Evolutionary conservation across 2,888 invertebrate genomes (phyloP).

Genomic region (Autographa pulchrina): DNA sequence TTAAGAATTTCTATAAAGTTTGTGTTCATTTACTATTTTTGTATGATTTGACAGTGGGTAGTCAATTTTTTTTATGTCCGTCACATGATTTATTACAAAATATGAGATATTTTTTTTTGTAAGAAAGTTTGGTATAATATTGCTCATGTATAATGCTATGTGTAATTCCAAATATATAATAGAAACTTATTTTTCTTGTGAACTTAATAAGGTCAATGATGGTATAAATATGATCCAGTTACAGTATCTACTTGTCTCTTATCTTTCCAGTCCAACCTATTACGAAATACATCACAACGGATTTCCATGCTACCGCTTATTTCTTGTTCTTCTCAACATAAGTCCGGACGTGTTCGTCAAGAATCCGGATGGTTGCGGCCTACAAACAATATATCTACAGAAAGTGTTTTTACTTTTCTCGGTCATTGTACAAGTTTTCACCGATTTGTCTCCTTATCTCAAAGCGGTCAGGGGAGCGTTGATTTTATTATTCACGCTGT

Average conservation of each 20-base stretch:
- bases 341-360: constrained; percentile 32
- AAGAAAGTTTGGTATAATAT: too few relatives aligned
- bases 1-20: too few relatives aligned
- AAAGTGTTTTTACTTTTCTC: constrained; percentile 85
- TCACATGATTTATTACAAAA: too few relatives aligned
- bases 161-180: neutral
- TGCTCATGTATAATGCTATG: too few relatives aligned
- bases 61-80: too few relatives aligned
- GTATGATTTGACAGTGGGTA: too few relatives aligned
- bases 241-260: neutral
- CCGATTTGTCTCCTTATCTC: constrained; percentile 80
- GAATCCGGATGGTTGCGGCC: constrained; percentile 61
- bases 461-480: constrained; percentile 79
- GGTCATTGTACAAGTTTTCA: constrained; percentile 76
- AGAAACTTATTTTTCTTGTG: neutral
- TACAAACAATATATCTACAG: constrained; percentile 65
- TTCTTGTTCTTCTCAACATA: constrained; percentile 33
- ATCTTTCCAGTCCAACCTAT: neutral
- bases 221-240: neutral
- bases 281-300: constrained; percentile 17
- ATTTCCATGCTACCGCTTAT: constrained; percentile 20
- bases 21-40: too few relatives aligned
- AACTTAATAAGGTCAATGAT: neutral
- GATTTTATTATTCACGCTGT: constrained; percentile 65
- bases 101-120: too few relatives aligned